phyloP scores from a whole-genome alignment of 2,888 invertebrate species.

The Boloria euphrosyne region DNA sequence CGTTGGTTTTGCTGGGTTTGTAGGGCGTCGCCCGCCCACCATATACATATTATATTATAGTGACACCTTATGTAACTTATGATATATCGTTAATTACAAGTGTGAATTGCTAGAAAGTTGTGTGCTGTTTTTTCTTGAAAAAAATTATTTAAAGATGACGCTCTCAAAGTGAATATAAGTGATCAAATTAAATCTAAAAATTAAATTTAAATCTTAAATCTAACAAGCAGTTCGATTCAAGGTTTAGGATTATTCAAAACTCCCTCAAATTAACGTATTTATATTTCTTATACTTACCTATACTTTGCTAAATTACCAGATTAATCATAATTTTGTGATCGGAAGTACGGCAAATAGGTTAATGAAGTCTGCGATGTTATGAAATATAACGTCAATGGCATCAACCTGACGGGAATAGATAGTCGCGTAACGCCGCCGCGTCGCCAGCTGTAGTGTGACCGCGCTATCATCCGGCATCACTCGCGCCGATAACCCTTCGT shows the following conservation, averaged over 20 bases:
- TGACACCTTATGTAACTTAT: conserved; percentile 28
- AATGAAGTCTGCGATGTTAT: conserved; percentile 72
- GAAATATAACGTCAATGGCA: conserved; percentile 75
- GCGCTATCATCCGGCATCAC: conserved; percentile 75
- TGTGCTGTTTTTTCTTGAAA: neutral
- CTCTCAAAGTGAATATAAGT: too few relatives aligned
- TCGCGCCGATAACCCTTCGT: conserved; percentile 72
- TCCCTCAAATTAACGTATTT: too few relatives aligned
- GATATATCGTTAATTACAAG: conserved; percentile 24
- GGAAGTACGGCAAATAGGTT: conserved; percentile 45
- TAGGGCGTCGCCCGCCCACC: conserved; percentile 42
- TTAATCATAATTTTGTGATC: conserved; percentile 4
- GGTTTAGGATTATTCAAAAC: too few relatives aligned
- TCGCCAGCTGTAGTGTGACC: conserved; percentile 74
- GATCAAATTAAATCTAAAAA: too few relatives aligned
- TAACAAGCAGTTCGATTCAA: too few relatives aligned
- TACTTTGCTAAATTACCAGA: neutral
- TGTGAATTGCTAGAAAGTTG: conserved; percentile 17
- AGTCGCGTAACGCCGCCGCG: conserved; percentile 71
- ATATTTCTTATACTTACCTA: too few relatives aligned
- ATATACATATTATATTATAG: conserved; percentile 13
- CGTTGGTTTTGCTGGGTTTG: conserved; percentile 25
- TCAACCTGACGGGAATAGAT: conserved; percentile 81
- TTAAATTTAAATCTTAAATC: too few relatives aligned
- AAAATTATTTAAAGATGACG: neutral